Evolutionary conservation across 1,140 invertebrate species (phyloP).

Genomic region (Piezodorus guildinii): DNA sequence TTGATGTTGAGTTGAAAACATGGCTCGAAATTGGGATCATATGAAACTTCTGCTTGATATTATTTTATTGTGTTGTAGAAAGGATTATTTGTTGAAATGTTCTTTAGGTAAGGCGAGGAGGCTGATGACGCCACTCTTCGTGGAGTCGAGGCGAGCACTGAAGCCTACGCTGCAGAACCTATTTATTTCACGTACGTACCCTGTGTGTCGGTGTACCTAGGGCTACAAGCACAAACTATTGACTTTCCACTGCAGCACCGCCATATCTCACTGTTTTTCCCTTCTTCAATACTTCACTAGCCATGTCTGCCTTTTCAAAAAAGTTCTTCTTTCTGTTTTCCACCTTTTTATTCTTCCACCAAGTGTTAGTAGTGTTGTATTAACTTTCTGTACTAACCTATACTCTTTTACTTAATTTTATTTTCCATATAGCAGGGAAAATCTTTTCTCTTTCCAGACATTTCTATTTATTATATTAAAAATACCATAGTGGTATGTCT

Average conservation of each 20-base stretch:
- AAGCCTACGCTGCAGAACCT: conserved; percentile 2
- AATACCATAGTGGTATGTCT: no score
- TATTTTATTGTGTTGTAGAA: no score
- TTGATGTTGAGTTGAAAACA: no score
- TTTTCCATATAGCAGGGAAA: no score
- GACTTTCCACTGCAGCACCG: neutral
- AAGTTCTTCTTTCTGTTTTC: neutral
- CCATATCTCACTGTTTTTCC: neutral
- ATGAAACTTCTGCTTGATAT: no score
- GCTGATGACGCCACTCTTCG: neutral
- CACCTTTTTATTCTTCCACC: neutral
- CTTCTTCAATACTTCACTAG: neutral
- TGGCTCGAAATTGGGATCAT: no score
- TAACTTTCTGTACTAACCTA: no score
- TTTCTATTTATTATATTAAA: no score
- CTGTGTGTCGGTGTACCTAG: neutral
- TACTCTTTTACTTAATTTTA: no score
- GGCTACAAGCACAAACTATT: neutral
- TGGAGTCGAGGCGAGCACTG: neutral
- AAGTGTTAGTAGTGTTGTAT: no score
- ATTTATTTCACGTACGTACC: conserved; percentile 3
- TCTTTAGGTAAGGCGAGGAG: conserved; percentile 1
- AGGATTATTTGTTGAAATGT: neutral
- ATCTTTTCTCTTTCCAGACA: no score
- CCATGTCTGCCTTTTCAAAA: neutral